A percentile compares a stretch with the other conserved stretches of the same genome.
These are phyloP conservation scores for Acrocephalus kingi DNA, from an alignment of 2,113 vertebrate species.

Conservation along the genomic window DNA sequence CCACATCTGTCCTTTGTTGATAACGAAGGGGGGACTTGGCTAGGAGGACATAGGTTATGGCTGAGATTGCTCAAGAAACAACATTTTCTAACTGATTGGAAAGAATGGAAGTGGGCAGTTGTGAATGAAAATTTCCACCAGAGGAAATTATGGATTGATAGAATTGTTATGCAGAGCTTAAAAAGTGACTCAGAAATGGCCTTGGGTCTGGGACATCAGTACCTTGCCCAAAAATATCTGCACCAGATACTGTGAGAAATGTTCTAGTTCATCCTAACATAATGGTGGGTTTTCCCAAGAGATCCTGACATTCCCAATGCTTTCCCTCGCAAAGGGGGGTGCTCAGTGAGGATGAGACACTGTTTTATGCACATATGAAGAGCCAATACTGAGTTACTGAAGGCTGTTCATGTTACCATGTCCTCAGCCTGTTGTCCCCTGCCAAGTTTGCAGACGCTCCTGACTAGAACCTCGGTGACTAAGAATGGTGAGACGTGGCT, in stretches of 20 bases:
- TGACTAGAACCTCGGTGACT: background rate
- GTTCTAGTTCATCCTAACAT: rapidly evolving
- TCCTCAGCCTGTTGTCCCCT: background rate
- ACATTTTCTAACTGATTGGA: background rate
- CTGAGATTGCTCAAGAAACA: background rate
- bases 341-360: background rate
- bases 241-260: background rate
- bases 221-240: background rate
- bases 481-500: background rate
- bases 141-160: background rate
- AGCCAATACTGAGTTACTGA: background rate
- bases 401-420: background rate
- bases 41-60: background rate
- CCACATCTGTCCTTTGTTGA: background rate
- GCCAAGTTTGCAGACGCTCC: background rate
- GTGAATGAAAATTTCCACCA: background rate
- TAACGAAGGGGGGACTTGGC: background rate
- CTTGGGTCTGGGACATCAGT: too few relatives aligned
- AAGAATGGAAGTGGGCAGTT: background rate
- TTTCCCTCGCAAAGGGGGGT: rapidly evolving
- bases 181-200: background rate
- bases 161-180: background rate
- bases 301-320: rapidly evolving
- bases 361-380: rapidly evolving
- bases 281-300: background rate